Evolutionary conservation across 2,797 vertebrate genomes (phyloP).

Genomic region (Paratrypauchen microcephalus): DNA sequence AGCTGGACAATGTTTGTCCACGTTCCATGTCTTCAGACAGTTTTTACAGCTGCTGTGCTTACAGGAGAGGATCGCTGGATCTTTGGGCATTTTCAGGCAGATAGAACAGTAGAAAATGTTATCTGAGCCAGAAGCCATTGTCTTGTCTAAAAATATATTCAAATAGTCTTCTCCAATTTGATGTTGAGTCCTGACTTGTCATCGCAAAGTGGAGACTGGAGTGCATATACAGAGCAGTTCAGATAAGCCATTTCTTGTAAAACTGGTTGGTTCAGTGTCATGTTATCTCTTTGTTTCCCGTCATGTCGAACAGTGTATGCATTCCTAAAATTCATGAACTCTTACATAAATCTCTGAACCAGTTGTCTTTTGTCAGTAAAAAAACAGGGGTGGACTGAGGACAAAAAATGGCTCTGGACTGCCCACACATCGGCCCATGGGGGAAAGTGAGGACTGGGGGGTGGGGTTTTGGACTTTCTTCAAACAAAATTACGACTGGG

Average conservation of each 20-base stretch:
- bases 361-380: not conserved
- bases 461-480: no score
- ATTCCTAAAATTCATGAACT: not conserved
- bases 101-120: constrained; percentile 56
- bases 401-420: no score
- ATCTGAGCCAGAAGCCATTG: constrained; percentile 1
- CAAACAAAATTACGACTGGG: no score
- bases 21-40: no score
- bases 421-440: no score
- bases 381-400: no score
- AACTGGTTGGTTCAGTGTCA: not conserved
- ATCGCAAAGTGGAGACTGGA: no score
- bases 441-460: no score
- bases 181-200: not conserved
- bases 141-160: not conserved
- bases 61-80: not conserved
- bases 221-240: no score
- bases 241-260: not conserved
- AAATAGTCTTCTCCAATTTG: not conserved
- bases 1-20: no score
- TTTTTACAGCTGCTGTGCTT: not conserved
- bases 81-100: constrained; percentile 8
- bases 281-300: not conserved
- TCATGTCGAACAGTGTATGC: not conserved
- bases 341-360: not conserved